Evolutionary conservation across 1,140 invertebrate species (phyloP).

Genomic region (Drosophila suzukii): DNA sequence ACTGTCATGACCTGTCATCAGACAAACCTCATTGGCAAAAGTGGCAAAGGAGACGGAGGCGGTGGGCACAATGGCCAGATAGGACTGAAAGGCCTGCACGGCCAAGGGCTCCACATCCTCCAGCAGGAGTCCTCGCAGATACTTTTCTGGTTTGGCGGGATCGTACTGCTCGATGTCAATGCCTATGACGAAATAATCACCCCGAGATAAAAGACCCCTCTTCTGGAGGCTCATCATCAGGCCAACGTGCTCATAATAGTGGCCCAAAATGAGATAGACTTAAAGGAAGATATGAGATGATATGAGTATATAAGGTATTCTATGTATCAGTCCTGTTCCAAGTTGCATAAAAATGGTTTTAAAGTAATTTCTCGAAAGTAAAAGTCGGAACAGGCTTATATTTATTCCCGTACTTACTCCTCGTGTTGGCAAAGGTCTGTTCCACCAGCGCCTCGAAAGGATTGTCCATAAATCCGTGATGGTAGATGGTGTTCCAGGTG

Average conservation of each 20-base stretch:
- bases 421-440: slow-evolving; percentile 90
- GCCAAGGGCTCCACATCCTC: slow-evolving; percentile 85
- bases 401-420: slow-evolving; percentile 89
- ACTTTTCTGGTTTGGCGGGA: slow-evolving; percentile 89
- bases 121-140: slow-evolving; percentile 89
- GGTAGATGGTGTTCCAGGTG: slow-evolving; percentile 91
- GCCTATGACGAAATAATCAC: slow-evolving; percentile 86
- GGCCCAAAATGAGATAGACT: slow-evolving; percentile 97
- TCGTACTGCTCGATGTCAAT: slow-evolving; percentile 96
- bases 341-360: background rate
- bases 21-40: slow-evolving; percentile 87
- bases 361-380: too few species aligned
- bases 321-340: too few species aligned
- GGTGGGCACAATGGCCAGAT: slow-evolving; percentile 90
- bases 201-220: slow-evolving; percentile 92
- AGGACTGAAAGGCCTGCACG: slow-evolving; percentile 88
- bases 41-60: slow-evolving; percentile 89
- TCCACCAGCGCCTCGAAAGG: slow-evolving; percentile 92
- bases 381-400: too few species aligned
- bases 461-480: slow-evolving; percentile 90
- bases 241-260: slow-evolving; percentile 94
- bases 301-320: background rate
- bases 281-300: slow-evolving; percentile 57
- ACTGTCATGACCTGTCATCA: slow-evolving; percentile 20
- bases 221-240: slow-evolving; percentile 93